Conservation (phyloP, 2,888 invertebrate genomes). For the Drosophila greeni region DNA sequence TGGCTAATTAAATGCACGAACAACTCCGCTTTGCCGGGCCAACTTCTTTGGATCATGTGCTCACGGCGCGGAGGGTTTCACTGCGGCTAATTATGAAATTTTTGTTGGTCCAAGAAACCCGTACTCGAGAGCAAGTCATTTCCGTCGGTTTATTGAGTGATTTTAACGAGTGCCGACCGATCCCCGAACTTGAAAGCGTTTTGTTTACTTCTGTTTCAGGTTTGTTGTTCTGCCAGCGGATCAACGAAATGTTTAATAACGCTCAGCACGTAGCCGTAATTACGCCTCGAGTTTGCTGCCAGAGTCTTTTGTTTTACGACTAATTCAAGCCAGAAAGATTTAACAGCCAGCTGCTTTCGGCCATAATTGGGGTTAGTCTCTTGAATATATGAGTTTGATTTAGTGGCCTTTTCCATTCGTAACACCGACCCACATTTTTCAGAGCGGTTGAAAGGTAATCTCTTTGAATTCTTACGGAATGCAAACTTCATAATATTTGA, state of each 20-base stretch:
- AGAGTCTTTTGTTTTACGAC: slow-evolving; percentile 67
- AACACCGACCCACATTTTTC: slow-evolving; percentile 24
- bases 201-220: slow-evolving; percentile 18
- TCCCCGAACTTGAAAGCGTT: slow-evolving; percentile 32
- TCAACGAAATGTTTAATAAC: slow-evolving; percentile 35
- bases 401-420: slow-evolving; percentile 26
- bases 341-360: slow-evolving; percentile 23
- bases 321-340: slow-evolving; percentile 41
- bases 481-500: slow-evolving; percentile 1
- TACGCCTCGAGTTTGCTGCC: slow-evolving; percentile 59
- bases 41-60: slow-evolving; percentile 34
- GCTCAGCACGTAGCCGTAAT: slow-evolving; percentile 59
- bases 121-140: slow-evolving; percentile 34
- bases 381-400: slow-evolving; percentile 19
- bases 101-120: not conserved
- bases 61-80: slow-evolving; percentile 40
- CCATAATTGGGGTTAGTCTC: slow-evolving; percentile 27
- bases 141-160: slow-evolving; percentile 55
- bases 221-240: slow-evolving; percentile 23
- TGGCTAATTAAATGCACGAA: slow-evolving; percentile 69
- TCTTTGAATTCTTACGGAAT: not conserved
- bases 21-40: not conserved
- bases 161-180: slow-evolving; percentile 40
- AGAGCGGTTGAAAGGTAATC: slow-evolving; percentile 1
- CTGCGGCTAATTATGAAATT: slow-evolving; percentile 58